phyloP scores from a whole-genome alignment of 2,113 vertebrate species.

The Brevimyrus niger region DNA sequence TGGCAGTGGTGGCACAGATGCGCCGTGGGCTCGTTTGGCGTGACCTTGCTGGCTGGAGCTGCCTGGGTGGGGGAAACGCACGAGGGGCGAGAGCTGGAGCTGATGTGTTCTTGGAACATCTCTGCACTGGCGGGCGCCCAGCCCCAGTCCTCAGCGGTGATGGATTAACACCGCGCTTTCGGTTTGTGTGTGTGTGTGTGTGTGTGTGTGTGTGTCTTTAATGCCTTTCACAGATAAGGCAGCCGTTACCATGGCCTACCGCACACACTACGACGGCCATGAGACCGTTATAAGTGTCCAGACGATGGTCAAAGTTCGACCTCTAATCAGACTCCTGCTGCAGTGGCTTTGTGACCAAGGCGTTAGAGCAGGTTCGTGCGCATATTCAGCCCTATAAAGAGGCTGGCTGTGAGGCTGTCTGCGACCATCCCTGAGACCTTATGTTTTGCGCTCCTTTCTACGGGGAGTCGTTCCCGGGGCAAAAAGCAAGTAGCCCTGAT shows the following conservation, averaged over 20 bases:
- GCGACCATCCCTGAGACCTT: neutral
- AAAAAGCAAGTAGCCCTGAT: neutral
- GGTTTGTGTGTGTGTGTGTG: neutral
- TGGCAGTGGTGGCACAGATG: neutral
- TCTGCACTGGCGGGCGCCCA: neutral
- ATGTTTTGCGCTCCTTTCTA: neutral
- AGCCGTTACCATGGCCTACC: neutral
- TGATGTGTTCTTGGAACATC: slow-evolving; percentile 9
- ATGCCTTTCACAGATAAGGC: neutral
- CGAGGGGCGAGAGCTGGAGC: neutral
- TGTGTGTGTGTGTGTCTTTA: neutral
- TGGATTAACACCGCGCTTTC: neutral
- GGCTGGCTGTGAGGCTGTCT: neutral
- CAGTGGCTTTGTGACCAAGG: neutral
- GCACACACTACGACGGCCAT: neutral
- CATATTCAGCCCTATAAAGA: neutral
- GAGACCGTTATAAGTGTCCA: neutral
- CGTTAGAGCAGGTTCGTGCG: neutral
- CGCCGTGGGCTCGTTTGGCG: neutral
- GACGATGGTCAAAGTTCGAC: neutral
- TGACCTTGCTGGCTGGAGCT: neutral
- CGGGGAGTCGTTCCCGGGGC: neutral
- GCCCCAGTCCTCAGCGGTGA: neutral
- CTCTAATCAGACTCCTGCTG: neutral
- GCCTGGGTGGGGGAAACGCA: neutral